These are phyloP conservation scores for Catocala sponsa DNA, from an alignment of 2,888 invertebrate species.

Conservation along the genomic window DNA sequence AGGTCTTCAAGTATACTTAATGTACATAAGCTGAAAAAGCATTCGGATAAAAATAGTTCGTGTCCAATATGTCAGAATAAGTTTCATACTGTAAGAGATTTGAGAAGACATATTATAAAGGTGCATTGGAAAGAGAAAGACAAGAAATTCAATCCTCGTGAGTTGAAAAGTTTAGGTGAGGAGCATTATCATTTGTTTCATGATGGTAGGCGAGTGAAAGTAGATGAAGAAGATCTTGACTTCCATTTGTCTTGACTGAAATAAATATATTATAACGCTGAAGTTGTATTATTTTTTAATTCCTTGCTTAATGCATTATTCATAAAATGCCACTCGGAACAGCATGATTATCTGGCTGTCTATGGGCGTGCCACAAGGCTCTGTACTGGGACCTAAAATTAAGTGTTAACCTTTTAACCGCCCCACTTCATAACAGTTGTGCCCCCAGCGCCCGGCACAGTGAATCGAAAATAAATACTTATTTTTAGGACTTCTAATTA, in stretches of 20 bases:
- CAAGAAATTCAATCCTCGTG: constrained; percentile 24
- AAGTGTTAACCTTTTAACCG: too few species aligned
- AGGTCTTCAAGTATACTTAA: constrained; percentile 37
- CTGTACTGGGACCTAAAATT: too few species aligned
- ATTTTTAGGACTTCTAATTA: too few species aligned
- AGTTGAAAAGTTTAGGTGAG: constrained; percentile 30
- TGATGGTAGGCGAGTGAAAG: constrained; percentile 25
- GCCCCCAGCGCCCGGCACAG: too few species aligned
- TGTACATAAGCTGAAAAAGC: not conserved
- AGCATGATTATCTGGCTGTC: too few species aligned
- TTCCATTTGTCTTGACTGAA: constrained; percentile 16
- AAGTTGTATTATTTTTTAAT: too few species aligned
- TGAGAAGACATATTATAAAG: constrained; percentile 1
- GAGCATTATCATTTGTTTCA: constrained; percentile 42
- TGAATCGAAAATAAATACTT: too few species aligned
- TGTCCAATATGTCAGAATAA: not conserved
- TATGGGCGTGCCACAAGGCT: too few species aligned
- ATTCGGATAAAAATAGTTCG: not conserved
- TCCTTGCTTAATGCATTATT: too few species aligned
- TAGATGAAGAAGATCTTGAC: constrained; percentile 34
- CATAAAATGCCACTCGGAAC: too few species aligned
- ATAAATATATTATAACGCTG: too few species aligned
- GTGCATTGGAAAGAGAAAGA: constrained; percentile 13
- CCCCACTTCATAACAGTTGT: too few species aligned
- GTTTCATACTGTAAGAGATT: not conserved